phyloP scores from a whole-genome alignment of 2,797 vertebrate genomes.

The Danio kyathit region DNA sequence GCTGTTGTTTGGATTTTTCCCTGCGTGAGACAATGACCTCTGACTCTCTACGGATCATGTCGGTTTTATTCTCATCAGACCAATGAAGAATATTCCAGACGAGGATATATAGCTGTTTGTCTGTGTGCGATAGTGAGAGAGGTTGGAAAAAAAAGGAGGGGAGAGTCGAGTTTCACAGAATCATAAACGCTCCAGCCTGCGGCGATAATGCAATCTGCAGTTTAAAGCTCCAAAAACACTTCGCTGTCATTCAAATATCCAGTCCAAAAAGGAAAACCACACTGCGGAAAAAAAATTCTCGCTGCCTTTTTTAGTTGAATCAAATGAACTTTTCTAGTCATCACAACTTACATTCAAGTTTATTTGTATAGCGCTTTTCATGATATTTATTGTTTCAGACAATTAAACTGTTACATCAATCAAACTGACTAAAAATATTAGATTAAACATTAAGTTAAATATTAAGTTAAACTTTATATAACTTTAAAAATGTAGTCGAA shows the following conservation, averaged over 20 bases:
- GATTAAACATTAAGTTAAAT: too few relatives aligned
- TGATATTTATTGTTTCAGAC: too few relatives aligned
- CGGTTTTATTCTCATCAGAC: slow-evolving; percentile 11
- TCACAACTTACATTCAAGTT: too few relatives aligned
- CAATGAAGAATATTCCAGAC: slow-evolving; percentile 35
- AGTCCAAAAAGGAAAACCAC: not conserved
- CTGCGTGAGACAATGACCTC: slow-evolving; percentile 33
- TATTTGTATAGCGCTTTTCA: too few relatives aligned
- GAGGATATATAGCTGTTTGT: not conserved
- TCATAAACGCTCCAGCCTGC: slow-evolving; percentile 29
- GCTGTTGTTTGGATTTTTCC: slow-evolving; percentile 31
- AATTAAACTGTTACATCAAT: too few relatives aligned
- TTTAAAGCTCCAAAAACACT: slow-evolving; percentile 24
- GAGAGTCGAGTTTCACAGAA: slow-evolving; percentile 14
- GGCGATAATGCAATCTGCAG: slow-evolving; percentile 27
- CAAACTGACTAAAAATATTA: too few relatives aligned
- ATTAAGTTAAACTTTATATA: too few relatives aligned
- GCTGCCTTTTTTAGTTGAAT: too few relatives aligned
- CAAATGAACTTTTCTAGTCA: too few relatives aligned
- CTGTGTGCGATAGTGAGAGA: slow-evolving; percentile 54
- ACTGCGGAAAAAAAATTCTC: too few relatives aligned
- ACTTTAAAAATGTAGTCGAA: too few relatives aligned
- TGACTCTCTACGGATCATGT: slow-evolving; percentile 15
- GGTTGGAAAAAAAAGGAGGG: not conserved
- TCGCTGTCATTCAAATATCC: slow-evolving; percentile 12